phyloP scores from a whole-genome alignment of 2,113 vertebrate species.

The Xenotilapia flavipinnis region DNA sequence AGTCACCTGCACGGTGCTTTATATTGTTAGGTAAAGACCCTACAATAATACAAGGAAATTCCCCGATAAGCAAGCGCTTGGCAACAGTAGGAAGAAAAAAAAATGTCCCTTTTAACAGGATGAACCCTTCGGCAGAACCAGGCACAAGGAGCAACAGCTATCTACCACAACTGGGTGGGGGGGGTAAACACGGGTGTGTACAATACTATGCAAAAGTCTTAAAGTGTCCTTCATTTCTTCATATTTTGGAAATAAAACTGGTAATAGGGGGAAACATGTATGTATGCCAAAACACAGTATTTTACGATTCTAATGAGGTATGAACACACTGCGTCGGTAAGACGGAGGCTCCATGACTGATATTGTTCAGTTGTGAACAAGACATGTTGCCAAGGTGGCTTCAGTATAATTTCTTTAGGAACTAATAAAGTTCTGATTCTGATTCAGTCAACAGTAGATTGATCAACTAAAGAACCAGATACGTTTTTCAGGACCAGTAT shows the following conservation, averaged over 20 bases:
- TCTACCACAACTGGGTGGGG: background rate
- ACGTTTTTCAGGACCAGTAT: background rate
- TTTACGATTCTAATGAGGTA: fast-evolving
- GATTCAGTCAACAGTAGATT: background rate
- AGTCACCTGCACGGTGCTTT: background rate
- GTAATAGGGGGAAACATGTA: background rate
- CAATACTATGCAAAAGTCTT: background rate
- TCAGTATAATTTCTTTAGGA: background rate
- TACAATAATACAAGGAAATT: background rate
- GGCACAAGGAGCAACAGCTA: background rate
- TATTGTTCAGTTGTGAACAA: background rate
- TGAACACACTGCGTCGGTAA: background rate
- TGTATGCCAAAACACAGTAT: background rate
- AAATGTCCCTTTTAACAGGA: background rate
- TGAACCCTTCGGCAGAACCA: background rate
- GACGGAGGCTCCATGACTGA: background rate
- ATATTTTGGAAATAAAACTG: background rate
- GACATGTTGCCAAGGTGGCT: background rate
- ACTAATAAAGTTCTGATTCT: background rate
- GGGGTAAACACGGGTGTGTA: background rate
- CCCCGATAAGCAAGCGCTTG: background rate
- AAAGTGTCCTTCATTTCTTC: background rate
- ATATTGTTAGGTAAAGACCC: background rate
- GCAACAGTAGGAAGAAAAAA: background rate
- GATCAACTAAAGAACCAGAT: background rate